phyloP scores from a whole-genome alignment of 2,113 vertebrate genomes.

The Pelusios castaneus region DNA sequence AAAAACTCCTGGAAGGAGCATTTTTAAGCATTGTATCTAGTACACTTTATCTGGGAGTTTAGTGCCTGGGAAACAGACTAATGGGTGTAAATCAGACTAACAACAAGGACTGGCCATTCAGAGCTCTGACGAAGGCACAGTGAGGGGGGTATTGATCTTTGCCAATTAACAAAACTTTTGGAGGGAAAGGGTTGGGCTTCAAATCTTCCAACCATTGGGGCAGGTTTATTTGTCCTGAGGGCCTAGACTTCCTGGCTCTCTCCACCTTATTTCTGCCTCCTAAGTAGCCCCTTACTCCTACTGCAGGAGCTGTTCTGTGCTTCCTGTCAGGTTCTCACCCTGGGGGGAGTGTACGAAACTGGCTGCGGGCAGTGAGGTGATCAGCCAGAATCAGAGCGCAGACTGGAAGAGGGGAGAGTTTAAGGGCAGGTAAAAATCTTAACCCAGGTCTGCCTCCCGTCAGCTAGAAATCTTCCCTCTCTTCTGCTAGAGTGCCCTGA shows the following conservation, averaged over 20 bases:
- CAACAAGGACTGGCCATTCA: not conserved
- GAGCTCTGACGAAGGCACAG: not conserved
- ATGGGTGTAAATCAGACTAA: not conserved
- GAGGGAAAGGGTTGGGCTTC: not conserved
- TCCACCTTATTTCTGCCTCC: not conserved
- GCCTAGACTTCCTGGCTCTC: rapidly evolving
- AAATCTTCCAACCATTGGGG: not conserved
- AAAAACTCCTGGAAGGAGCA: not conserved
- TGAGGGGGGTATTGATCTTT: not conserved
- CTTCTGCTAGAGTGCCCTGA: not conserved
- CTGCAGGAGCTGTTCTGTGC: not conserved
- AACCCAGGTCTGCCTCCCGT: not conserved
- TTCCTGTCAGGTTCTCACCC: not conserved
- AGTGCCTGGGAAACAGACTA: not conserved
- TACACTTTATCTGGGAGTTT: not conserved
- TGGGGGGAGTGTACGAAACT: not conserved
- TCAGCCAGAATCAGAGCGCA: not conserved
- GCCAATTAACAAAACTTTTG: not conserved
- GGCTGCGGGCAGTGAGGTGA: not conserved
- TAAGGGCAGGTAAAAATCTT: not conserved
- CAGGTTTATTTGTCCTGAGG: not conserved
- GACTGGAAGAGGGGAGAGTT: not conserved
- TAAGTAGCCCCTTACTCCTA: not conserved
- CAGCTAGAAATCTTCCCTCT: not conserved
- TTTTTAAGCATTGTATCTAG: not conserved